Base-by-base conservation (phyloP, 2,888 invertebrate genomes). In the Unio delphinus region DNA sequence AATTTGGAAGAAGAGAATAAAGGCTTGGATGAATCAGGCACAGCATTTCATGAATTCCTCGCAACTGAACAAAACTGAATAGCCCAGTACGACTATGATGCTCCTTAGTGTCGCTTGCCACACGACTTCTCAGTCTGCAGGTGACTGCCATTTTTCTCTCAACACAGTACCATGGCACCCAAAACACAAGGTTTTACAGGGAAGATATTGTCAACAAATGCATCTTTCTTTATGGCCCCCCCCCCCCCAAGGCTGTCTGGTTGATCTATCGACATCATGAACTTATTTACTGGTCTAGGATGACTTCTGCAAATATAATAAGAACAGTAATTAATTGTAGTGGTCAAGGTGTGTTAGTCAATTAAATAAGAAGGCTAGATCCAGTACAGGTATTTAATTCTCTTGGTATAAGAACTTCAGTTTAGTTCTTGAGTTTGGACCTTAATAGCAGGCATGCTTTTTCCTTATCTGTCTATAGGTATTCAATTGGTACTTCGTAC, bases 211-310 rank as follows among this genome's bases (percentile, higher is more conserved):
- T 85, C 85, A 55, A 76, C 74, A 69, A 89, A 89, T 8, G 88
- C 85, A 62, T 86, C 80, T 55, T 86, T 84, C 70, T 88, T 89
- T 23, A 90, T 84, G 18, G 90, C 87, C 65, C 90, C 87, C 90
- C 90, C 90, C 20, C 87, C 90, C 73, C 88, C 87, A 54, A 85
- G 67, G 60, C 83, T 84, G 72, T 87, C 87, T 2, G 80, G 69
- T 66, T 84, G 80, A 68, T 86, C 45, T 45, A 15, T 15, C 15
- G 45, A 45, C 45, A 45, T 45, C 45, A 45, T 45, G 45, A 45
- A 45, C 11, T 15, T 45, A 45, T 45, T 45, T 45, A 45, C 45
- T 45, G 1, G 45, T 45, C 45, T 45, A 11, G 2, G 45, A 45
- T 15, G 45, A 8, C 34, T 34, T 3, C 45, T 45, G 45, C 45